These are phyloP conservation scores for Monarcha castaneiventris DNA, from an alignment of 2,113 vertebrate genomes.

Conservation along the genomic window DNA sequence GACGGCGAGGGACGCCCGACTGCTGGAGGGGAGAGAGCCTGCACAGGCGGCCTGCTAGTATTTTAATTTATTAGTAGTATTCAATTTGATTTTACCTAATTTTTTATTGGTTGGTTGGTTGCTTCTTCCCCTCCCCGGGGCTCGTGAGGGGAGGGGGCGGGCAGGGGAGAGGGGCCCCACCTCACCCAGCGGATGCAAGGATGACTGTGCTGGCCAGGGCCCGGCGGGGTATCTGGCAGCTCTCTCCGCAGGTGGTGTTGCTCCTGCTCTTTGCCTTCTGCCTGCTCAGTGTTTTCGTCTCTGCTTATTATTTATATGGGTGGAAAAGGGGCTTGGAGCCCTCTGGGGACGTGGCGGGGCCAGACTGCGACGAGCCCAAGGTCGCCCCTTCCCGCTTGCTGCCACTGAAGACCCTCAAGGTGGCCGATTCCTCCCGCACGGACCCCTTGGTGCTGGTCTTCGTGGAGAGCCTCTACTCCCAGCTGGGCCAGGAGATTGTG, in stretches of 20 bases:
- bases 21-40: slow-evolving; percentile 45
- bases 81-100: neutral
- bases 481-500: slow-evolving; percentile 96
- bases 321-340: slow-evolving; percentile 94
- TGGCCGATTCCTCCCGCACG: slow-evolving; percentile 79
- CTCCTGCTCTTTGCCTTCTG: slow-evolving; percentile 94
- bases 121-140: slow-evolving; percentile 52
- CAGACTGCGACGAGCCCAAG: slow-evolving; percentile 82
- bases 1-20: slow-evolving; percentile 69
- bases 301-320: slow-evolving; percentile 97
- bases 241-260: slow-evolving; percentile 91
- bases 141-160: slow-evolving; percentile 32
- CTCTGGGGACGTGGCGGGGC: slow-evolving; percentile 75
- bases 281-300: slow-evolving; percentile 93
- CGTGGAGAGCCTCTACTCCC: slow-evolving; percentile 96
- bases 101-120: neutral
- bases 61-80: slow-evolving; percentile 67
- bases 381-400: slow-evolving; percentile 86
- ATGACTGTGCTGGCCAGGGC: slow-evolving; percentile 82
- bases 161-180: slow-evolving; percentile 52
- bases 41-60: slow-evolving; percentile 25
- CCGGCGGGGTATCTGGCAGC: slow-evolving; percentile 91
- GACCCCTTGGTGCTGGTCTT: slow-evolving; percentile 95
- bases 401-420: slow-evolving; percentile 80
- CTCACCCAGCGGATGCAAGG: slow-evolving; percentile 61